Conservation (phyloP, 2,797 vertebrate species). For the Acanthurus lineatus region DNA sequence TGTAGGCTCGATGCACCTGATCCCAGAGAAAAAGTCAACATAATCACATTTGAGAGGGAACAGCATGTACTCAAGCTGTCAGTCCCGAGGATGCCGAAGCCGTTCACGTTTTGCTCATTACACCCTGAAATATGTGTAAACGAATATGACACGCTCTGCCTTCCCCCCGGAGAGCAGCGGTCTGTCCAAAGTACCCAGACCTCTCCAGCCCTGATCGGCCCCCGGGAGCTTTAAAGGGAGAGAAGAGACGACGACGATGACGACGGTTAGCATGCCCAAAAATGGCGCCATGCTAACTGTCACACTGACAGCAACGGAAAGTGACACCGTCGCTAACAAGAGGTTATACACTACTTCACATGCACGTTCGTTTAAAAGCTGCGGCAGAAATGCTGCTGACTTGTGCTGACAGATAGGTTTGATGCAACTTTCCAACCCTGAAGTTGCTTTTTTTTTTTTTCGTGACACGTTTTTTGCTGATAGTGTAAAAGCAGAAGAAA, state of each 20-base stretch:
- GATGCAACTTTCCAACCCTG: slow-evolving; percentile 27
- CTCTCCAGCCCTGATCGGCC: slow-evolving; percentile 30
- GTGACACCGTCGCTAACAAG: slow-evolving; percentile 65
- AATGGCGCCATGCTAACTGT: slow-evolving; percentile 54
- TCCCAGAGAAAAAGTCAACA: slow-evolving; percentile 51
- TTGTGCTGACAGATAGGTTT: slow-evolving; percentile 35
- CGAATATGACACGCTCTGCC: slow-evolving; percentile 41
- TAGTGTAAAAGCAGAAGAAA: slow-evolving; percentile 7
- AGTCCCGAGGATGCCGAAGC: slow-evolving; percentile 19
- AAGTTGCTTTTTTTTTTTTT: slow-evolving; percentile 30
- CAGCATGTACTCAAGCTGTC: slow-evolving; percentile 42
- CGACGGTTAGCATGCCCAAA: slow-evolving; percentile 37
- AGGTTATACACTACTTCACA: slow-evolving; percentile 27
- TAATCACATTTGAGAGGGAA: slow-evolving; percentile 36
- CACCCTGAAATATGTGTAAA: slow-evolving; percentile 43
- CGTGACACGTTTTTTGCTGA: slow-evolving; percentile 39
- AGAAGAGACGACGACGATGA: slow-evolving; percentile 2
- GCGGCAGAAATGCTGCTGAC: slow-evolving; percentile 24
- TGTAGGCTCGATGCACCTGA: slow-evolving; percentile 59
- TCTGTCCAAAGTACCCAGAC: slow-evolving; percentile 55
- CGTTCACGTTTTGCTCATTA: slow-evolving; percentile 52
- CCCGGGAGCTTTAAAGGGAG: slow-evolving; percentile 1
- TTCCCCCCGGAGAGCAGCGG: slow-evolving; percentile 28
- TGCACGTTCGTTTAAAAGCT: slow-evolving; percentile 12
- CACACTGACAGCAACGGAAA: slow-evolving; percentile 43